Base-by-base conservation (phyloP, 2,113 vertebrate genomes). In the Aplodontia rufa region DNA sequence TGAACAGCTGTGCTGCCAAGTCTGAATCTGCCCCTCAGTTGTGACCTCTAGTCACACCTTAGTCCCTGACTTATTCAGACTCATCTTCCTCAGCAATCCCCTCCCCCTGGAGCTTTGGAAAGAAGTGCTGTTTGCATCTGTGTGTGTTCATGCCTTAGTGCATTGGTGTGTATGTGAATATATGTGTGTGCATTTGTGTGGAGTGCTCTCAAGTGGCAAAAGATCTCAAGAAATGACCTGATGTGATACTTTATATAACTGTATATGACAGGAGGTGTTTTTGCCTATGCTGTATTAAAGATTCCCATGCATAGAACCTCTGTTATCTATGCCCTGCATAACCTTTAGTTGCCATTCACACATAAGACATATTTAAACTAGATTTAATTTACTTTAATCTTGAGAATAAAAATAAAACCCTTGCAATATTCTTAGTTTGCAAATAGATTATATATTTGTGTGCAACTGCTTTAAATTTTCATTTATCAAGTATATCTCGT, bases 341-440 rank as follows among this genome's bases (percentile, higher is more conserved):
- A 19, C 68, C 10, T 94, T 96, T 92, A 49, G 53, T 71, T 93
- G 76, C 55, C 51, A 83, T 62, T 55, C 42, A 81, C 42, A 85
- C 13, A 64, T 74, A 40, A 91, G 60, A 53, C 66, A 37, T 68
- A 47, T 72, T 79, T 69, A 71, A 71, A 0, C 17, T 35, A 45
- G 9, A 32, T 83, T 90, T 51, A 24, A 42, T 71, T 92, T 87
- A 14, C 47, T 64, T 35, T 84, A 30, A 72, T 90, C 32, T 22
- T 47, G 53, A 47, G 64, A 74, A 14, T 40, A 2, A 92, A 90
- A 55, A n/a, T n/a, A 68, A 79, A 66, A 47, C 60, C 49, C 28
- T 26, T 79, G 30, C 1, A 75, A 4, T 82, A 49, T 72, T 87
- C 28, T 24, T 75, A 55, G 28, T 92, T 91, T 84, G 26, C 17